phyloP scores from a whole-genome alignment of 2,888 invertebrate species.

The Chrysolina americana region DNA sequence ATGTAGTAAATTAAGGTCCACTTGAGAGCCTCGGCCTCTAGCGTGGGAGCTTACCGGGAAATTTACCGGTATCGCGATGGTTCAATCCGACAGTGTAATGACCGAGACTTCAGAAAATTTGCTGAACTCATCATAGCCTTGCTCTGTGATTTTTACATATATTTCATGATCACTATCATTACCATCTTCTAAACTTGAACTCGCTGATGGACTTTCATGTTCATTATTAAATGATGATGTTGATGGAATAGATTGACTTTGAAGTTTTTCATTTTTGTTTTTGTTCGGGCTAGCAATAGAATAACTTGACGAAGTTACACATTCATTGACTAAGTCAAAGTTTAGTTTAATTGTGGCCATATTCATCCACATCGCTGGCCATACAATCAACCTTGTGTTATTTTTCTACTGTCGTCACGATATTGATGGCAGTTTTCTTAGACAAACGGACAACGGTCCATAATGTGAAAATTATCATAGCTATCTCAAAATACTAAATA shows the following conservation, averaged over 20 bases:
- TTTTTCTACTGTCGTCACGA: slow-evolving; percentile 8
- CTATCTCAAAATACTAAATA: too few species aligned
- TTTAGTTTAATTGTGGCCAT: neutral
- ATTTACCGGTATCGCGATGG: too few species aligned
- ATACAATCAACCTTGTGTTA: neutral
- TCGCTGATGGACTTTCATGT: neutral
- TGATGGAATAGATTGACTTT: slow-evolving; percentile 5
- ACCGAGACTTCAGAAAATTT: slow-evolving; percentile 32
- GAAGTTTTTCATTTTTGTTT: neutral
- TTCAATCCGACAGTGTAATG: too few species aligned
- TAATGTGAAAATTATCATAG: too few species aligned
- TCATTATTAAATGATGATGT: slow-evolving; percentile 3
- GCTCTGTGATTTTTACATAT: neutral
- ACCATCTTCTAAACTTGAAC: slow-evolving; percentile 7
- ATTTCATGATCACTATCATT: slow-evolving; percentile 5
- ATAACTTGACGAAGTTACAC: neutral
- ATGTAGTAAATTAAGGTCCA: too few species aligned
- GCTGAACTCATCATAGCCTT: neutral
- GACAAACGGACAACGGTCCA: too few species aligned
- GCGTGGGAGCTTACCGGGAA: too few species aligned
- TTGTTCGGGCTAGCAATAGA: slow-evolving; percentile 5
- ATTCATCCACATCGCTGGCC: neutral
- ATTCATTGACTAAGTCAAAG: slow-evolving; percentile 6
- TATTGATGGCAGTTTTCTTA: slow-evolving; percentile 17
- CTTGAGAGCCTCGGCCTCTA: too few species aligned